phyloP scores from a whole-genome alignment of 1,140 invertebrate species.

The Ylistrum balloti region DNA sequence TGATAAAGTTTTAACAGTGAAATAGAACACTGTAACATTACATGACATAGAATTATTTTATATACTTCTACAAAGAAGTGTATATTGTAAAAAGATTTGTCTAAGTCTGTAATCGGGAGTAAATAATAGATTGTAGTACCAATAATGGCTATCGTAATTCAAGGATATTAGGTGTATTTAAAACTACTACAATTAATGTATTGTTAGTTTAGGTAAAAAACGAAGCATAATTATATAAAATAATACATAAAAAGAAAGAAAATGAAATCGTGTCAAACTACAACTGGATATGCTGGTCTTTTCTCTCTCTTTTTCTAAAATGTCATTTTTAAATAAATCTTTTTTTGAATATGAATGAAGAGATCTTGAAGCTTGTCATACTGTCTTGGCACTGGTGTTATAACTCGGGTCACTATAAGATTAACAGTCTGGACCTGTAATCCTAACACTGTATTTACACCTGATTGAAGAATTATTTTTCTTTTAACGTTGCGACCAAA shows the following conservation, averaged over 20 bases:
- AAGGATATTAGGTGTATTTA: neutral
- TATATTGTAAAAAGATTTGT: neutral
- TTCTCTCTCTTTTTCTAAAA: no score
- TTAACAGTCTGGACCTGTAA: neutral
- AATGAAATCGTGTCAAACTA: no score
- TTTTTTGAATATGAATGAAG: no score
- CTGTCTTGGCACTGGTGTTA: neutral
- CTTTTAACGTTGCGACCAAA: conserved; percentile 4
- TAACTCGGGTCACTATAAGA: neutral
- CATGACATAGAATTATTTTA: no score
- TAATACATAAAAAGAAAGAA: neutral
- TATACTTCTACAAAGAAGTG: no score
- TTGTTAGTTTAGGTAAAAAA: neutral
- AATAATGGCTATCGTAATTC: neutral
- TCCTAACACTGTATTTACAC: conserved; percentile 6
- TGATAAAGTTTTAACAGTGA: no score
- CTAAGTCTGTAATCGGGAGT: neutral
- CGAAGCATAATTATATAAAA: neutral
- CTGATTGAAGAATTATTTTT: conserved; percentile 29
- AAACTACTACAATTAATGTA: neutral
- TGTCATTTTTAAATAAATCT: no score
- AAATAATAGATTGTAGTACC: neutral
- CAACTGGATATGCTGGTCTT: no score
- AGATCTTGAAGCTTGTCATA: no score
- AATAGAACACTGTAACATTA: no score